These are phyloP conservation scores for Sternotherus odoratus DNA, from an alignment of 2,797 vertebrate genomes.

Conservation along the genomic window DNA sequence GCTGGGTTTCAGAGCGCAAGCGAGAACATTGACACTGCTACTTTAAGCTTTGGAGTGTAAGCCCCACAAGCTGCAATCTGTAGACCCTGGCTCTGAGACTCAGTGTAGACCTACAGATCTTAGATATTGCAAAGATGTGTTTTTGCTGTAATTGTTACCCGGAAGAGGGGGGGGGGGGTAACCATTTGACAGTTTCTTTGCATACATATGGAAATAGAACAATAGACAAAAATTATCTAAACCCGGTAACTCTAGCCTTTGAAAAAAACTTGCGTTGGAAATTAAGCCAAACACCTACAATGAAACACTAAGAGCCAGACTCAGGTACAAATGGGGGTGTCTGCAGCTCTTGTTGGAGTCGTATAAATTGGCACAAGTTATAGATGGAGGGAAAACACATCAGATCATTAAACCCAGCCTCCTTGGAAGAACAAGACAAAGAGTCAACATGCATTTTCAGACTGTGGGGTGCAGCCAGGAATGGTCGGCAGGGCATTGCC, in stretches of 20 bases:
- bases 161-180: neutral
- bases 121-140: neutral
- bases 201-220: neutral
- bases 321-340: neutral
- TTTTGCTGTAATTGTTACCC: neutral
- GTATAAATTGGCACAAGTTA: neutral
- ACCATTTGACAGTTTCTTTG: neutral
- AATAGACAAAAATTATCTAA: rapidly evolving
- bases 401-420: neutral
- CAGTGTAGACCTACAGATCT: neutral
- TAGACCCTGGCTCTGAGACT: neutral
- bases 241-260: rapidly evolving
- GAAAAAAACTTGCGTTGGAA: neutral
- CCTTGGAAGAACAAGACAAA: neutral
- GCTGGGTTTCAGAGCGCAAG: neutral
- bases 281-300: neutral
- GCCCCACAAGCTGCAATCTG: neutral
- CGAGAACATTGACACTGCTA: neutral
- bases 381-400: neutral
- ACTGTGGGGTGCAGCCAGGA: too few relatives aligned
- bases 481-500: too few relatives aligned
- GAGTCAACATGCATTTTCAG: neutral
- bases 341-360: neutral
- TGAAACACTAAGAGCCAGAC: neutral
- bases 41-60: neutral